phyloP scores from a whole-genome alignment of 2,888 invertebrate genomes.

The Trichopria drosophilae region DNA sequence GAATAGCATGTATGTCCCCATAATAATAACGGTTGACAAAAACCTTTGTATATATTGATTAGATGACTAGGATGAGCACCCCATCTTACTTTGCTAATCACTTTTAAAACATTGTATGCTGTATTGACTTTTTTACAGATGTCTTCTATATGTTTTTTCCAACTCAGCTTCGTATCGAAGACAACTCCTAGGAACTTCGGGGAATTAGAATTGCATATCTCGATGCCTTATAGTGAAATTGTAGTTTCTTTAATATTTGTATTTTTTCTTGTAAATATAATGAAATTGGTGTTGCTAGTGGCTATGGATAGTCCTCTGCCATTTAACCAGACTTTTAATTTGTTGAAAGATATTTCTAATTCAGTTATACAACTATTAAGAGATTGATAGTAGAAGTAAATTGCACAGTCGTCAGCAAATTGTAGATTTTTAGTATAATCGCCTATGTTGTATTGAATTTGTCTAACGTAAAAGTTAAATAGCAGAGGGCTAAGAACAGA shows the following conservation, averaged over 20 bases:
- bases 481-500: too few species aligned
- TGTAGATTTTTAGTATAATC: too few species aligned
- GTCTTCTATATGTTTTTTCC: background rate
- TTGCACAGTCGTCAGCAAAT: too few species aligned
- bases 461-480: too few species aligned
- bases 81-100: background rate
- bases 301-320: background rate
- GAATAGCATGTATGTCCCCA: too few species aligned
- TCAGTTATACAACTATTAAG: slow-evolving; percentile 10
- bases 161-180: slow-evolving; percentile 1
- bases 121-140: background rate
- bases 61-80: too few species aligned
- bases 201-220: background rate
- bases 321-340: background rate
- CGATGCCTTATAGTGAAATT: too few species aligned
- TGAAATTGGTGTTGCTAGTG: background rate
- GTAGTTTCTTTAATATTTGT: too few species aligned
- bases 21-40: too few species aligned
- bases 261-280: background rate
- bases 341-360: background rate
- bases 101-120: slow-evolving; percentile 1
- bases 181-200: slow-evolving; percentile 6
- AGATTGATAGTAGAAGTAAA: too few species aligned
- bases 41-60: too few species aligned
- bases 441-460: too few species aligned